Evolutionary conservation across 92 coral and sea anemone species (phyloP).

Genomic region (Actinostola sp.): DNA sequence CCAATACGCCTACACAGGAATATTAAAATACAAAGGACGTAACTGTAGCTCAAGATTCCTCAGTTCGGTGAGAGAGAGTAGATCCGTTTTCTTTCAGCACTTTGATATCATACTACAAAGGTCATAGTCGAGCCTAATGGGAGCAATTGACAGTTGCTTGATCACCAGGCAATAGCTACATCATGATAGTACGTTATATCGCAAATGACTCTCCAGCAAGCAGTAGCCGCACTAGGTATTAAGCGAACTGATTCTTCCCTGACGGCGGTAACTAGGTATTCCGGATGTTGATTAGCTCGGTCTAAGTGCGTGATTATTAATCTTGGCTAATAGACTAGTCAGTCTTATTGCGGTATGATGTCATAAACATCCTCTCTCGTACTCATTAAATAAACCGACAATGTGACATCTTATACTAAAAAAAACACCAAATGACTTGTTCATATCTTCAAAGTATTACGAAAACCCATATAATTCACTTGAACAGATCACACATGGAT

Average conservation of each 20-base stretch:
- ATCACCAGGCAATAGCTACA: not conserved
- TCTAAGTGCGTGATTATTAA: conserved; percentile 21
- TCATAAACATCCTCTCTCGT: conserved; percentile 1
- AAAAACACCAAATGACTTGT: not conserved
- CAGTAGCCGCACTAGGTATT: not conserved
- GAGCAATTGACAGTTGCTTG: not conserved
- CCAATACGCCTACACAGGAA: conserved; percentile 9
- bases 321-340: conserved; percentile 27
- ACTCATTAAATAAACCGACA: not conserved
- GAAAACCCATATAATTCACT: no score
- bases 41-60: not conserved
- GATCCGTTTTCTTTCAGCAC: conserved; percentile 10
- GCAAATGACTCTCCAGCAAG: not conserved
- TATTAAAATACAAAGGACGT: not conserved
- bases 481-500: no score
- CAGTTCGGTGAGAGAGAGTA: not conserved
- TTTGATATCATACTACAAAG: not conserved
- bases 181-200: not conserved
- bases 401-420: not conserved
- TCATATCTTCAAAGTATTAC: not conserved
- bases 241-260: conserved; percentile 24
- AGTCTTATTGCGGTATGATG: conserved; percentile 1
- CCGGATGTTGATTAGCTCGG: conserved; percentile 27
- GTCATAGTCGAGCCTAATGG: not conserved
- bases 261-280: not conserved